Conservation (phyloP, 2,888 invertebrate genomes). For the Volucella bombylans region DNA sequence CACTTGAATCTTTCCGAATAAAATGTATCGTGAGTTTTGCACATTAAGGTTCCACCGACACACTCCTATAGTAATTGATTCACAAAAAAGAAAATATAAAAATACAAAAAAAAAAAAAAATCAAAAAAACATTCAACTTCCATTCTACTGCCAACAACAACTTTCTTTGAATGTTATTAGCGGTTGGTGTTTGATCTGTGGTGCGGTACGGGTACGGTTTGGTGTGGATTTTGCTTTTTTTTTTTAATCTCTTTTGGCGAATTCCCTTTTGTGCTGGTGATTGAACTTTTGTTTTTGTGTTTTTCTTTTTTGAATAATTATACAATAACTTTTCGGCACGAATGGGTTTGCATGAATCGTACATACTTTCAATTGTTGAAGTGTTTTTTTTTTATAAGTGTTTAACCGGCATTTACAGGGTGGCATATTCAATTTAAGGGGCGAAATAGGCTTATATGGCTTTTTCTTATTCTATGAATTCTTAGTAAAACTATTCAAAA, state of each 20-base stretch:
- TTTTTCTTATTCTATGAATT: too few species aligned
- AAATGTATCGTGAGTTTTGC: constrained; percentile 23
- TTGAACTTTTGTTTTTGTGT: constrained; percentile 15
- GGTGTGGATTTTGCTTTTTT: constrained; percentile 20
- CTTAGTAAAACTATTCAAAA: too few species aligned
- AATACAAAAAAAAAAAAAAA: too few species aligned
- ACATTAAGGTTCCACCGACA: constrained; percentile 15
- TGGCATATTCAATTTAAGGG: neutral
- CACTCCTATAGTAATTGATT: constrained; percentile 27
- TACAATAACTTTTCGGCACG: constrained; percentile 1
- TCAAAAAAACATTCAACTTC: neutral
- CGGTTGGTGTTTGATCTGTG: too few species aligned
- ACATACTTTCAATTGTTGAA: neutral
- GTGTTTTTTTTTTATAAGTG: neutral
- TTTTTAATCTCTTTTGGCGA: constrained; percentile 8
- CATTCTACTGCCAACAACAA: constrained; percentile 28
- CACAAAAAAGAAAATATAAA: constrained; percentile 7
- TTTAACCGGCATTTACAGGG: neutral
- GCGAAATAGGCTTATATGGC: too few species aligned
- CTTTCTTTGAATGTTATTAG: constrained; percentile 34
- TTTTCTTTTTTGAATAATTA: constrained; percentile 11
- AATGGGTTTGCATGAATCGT: neutral
- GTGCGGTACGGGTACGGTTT: too few species aligned
- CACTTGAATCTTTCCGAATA: neutral
- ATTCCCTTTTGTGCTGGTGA: constrained; percentile 24